Evolutionary conservation across 2,113 vertebrate genomes (phyloP), one percentile per base, ranked within the genome.

Genomic region (Columbina picui): DNA sequence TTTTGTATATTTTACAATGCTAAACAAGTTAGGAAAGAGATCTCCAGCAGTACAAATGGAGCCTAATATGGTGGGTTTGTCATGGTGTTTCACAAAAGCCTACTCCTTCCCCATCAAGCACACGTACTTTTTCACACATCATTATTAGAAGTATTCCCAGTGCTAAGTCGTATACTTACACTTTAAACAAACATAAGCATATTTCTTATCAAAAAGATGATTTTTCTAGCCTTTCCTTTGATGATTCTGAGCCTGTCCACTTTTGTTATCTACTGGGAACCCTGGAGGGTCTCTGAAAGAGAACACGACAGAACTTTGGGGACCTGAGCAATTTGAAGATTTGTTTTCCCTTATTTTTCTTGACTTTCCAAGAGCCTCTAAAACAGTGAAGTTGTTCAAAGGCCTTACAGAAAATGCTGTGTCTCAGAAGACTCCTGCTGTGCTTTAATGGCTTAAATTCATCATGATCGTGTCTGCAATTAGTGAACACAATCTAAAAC

Each of bases 381-480:
- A 96, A 93, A 87, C 89, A 74, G 75, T 83, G 67, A 97, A 95
- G 50, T 94, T 94, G n/a, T 93, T 79, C 60, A 88, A 93, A 97
- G 89, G 34, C 80, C 88, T 84, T 94, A 59, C 47, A 94, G 83
- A 96, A 95, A 97, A 95, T 87, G 55, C 53, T 70, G 84, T 81
- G 68, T 75, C 92, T 93, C 89, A 91, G 89, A 97, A 97, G 95
- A 89, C 38, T 90, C 89, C 93, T 96, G 89, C 90, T 97, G 94
- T 93, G 92, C 63, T 96, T 95, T 96, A 97, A 96, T 96, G 78
- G 20, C 43, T 97, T 67, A 77, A 85, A 96, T 96, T 84, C 97
- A 96, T 93, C 93, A 96, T n/a, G 23, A 91, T 87, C 61, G 36
- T 87, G 36, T 84, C 53, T 88, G 26, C 82, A 97, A 97, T 97